Conservation (phyloP, 2,797 vertebrate species). For the Heterohyrax brucei region DNA sequence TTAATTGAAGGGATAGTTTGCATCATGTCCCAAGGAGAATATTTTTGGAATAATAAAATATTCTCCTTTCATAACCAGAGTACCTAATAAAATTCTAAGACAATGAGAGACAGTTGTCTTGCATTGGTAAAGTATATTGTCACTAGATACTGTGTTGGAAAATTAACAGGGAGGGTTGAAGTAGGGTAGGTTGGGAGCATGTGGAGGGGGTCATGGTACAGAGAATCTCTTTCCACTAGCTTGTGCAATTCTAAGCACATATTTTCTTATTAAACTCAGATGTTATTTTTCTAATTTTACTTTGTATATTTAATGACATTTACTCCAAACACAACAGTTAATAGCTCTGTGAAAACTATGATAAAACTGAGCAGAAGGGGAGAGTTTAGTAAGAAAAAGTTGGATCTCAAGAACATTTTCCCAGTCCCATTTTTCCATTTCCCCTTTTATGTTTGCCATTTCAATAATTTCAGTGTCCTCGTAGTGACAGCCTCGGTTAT, state of each 20-base stretch:
- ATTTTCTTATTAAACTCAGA: constrained; percentile 84
- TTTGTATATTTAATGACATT: constrained; percentile 83
- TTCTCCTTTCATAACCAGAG: constrained; percentile 74
- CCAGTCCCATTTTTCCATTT: constrained; percentile 68
- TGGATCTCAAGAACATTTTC: constrained; percentile 78
- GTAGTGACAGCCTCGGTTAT: constrained; percentile 71
- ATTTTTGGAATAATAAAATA: constrained; percentile 67
- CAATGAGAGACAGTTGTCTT: constrained; percentile 44
- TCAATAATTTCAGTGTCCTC: constrained; percentile 82
- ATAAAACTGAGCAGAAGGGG: constrained; percentile 82
- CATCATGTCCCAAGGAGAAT: constrained; percentile 51
- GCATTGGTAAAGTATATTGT: constrained; percentile 29
- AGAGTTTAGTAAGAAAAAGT: constrained; percentile 74
- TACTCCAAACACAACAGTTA: constrained; percentile 83
- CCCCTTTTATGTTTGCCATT: constrained; percentile 79
- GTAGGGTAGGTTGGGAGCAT: not conserved
- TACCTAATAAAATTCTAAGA: constrained; percentile 73
- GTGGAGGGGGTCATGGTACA: not conserved
- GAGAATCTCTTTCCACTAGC: constrained; percentile 62
- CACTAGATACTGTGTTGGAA: not conserved
- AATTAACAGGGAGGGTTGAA: constrained; percentile 26
- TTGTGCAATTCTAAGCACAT: constrained; percentile 63
- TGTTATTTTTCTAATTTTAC: constrained; percentile 84
- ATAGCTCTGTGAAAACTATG: constrained; percentile 83
- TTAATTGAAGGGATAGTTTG: constrained; percentile 27